Evolutionary conservation across 2,113 vertebrate species (phyloP), one percentile per base, ranked within the genome.

Genomic region (Chaenocephalus aceratus): DNA sequence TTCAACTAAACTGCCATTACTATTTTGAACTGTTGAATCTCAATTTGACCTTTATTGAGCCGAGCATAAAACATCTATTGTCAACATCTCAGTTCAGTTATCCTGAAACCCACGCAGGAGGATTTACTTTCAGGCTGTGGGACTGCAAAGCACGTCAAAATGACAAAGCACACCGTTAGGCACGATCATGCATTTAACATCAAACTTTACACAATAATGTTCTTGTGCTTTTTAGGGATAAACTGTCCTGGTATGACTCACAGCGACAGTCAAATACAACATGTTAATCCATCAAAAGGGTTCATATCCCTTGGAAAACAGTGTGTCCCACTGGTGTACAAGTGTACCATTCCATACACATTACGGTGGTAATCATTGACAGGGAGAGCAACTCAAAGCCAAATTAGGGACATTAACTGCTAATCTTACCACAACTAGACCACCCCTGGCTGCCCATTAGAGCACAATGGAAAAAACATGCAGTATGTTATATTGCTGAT

Each of bases 351-450:
- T 61, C 46, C 54, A 7, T 1, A 49, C 52, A 75, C 60, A 72
- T 75, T 61, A 79, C 10, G 23, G 15, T 71, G 23, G 54, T 72
- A 88, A 88, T 89, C 56, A 86, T 91, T 89, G 82, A 79, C 75
- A 15, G 26, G 44, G 41, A 79, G 49, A 12, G 11, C 56, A 57
- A 75, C 10, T 71, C 11, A 41, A 52, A 64, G 45, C 13, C 11
- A 11, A 70, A 60, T 66, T 72, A 72, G 13, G 12, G 58, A 53
- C 57, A 21, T 44, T 82, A 71, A 36, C 16, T 58, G 72, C 53
- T 79, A 79, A 84, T 84, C 72, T 84, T 75, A 69, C 80, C 64
- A 58, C 51, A 60, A 34, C 18, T 13, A 54, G 56, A 63, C 11
- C 11, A 58, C 41, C 14, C 7, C 10, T 13, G 9, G 52, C 30